Evolutionary conservation across 2,797 vertebrate genomes (phyloP), one percentile per base, ranked within the genome.

Genomic region (Eleutherodactylus coqui): DNA sequence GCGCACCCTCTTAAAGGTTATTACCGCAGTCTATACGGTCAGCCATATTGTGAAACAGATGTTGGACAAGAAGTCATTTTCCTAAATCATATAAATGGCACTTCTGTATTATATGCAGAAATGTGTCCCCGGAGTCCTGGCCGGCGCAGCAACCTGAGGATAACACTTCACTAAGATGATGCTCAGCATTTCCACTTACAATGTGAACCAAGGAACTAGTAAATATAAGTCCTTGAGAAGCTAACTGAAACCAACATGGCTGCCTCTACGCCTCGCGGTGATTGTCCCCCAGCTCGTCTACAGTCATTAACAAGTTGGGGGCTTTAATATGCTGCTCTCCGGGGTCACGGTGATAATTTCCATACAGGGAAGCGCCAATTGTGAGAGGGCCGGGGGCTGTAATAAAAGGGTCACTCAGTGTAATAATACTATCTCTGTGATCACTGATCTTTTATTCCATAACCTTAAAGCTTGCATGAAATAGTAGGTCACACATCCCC

Each of bases 11-110:
- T 45, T 69, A 45, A 82, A 83, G 73, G 78, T 81, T 87, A 0
- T 88, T 92, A 89, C 78, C 90, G 90, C 91, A 92, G 92, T 93
- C 90, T 92, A 89, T 91, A 91, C 91, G 92, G 91, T 94, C 89
- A 92, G 89, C 92, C 90, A 88, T 90, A 90, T 88, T 86, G 10
- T 83, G 79, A 90, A 94, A 90, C 92, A 94, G 92, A 92, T 93
- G 93, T 92, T 91, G 89, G 60, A 89, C 85, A 64, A 87, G 82
- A 64, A 87, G 82, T 88, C 87, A 87, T 85, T 86, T 91, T 88
- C 88, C 89, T 92, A 91, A 93, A 92, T 92, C 90, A 90, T 90
- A 92, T 92, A 92, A 89, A 90, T 29, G 86, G 89, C 83, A 87
- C 85, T 90, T 90, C 79, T 75, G 75, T 90, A 93, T 90, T n/a